These are phyloP conservation scores for Empis stercorea DNA, from an alignment of 2,888 invertebrate species.

Conservation along the genomic window DNA sequence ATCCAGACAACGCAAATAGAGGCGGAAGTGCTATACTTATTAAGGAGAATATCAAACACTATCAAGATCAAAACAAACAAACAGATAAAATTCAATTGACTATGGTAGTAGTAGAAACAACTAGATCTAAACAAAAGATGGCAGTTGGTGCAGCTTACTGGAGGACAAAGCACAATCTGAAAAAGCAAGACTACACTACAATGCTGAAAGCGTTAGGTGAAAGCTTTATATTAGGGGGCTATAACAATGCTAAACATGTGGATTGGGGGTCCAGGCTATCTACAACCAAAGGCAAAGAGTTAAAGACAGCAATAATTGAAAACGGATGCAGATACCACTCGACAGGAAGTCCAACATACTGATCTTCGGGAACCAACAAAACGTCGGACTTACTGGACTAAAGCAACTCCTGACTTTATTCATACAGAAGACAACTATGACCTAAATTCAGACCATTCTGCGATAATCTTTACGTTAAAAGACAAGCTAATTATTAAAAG, in stretches of 20 bases:
- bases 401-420: no score
- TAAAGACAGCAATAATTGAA: neutral
- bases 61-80: neutral
- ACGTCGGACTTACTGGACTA: no score
- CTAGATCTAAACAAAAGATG: neutral
- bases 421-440: no score
- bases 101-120: neutral
- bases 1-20: neutral
- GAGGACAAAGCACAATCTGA: neutral
- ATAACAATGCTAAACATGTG: neutral
- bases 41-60: neutral
- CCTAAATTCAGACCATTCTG: no score
- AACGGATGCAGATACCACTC: no score
- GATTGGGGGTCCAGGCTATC: neutral
- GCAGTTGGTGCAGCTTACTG: neutral
- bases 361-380: no score
- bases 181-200: neutral
- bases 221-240: neutral
- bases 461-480: no score
- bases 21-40: neutral
- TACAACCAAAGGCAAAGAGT: neutral
- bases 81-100: neutral
- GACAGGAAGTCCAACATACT: no score
- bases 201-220: neutral
- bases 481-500: no score